Evolutionary conservation across 1,140 invertebrate genomes (phyloP), one percentile per base, ranked within the genome.

Genomic region (Drosophila melanica): DNA sequence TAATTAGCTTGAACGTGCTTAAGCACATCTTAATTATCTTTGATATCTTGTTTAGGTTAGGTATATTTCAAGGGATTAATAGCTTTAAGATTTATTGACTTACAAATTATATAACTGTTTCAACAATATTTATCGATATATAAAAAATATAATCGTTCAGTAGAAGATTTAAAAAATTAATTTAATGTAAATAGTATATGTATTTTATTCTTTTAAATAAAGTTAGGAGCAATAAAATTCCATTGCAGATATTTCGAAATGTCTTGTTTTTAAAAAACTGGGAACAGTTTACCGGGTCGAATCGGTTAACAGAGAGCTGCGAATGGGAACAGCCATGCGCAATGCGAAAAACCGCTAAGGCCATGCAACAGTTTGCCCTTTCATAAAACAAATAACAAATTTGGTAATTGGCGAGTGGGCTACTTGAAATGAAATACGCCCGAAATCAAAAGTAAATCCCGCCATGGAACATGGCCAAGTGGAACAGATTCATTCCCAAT

Each of bases 351-450:
- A 10, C 33, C 33, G 16, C 10, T 10, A 23, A 11, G 37, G 14
- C 20, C 41, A 73, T 69, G 71, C 82, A 86, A 86, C 82, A 86
- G 84, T 82, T 86, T 82, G 81, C 39, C 66, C 14, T 63, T 62
- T 60, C 10, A 16, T 4, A 30, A 42, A 37, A 39, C 44, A 37
- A 44, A 6, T 11, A 47, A 54, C 7, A 12, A 12, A 27, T 37
- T 16, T 16, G 23, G n/a, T 35, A 37, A 37, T 7, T 10, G n/a
- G 8, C 33, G 8, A 45, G 33, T 50, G 42, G 60, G 68, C 37
- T 55, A 60, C 39, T 42, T 20, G 69, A 71, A 70, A 69, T 20
- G 47, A 35, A 82, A 73, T 51, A 67, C 35, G 27, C 30, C 62
- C 45, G 27, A 57, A 18, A 63, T 37, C 10, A 59, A 12, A 37